Conservation (phyloP, 2,888 invertebrate genomes). For the Cyclophora albipunctata region DNA sequence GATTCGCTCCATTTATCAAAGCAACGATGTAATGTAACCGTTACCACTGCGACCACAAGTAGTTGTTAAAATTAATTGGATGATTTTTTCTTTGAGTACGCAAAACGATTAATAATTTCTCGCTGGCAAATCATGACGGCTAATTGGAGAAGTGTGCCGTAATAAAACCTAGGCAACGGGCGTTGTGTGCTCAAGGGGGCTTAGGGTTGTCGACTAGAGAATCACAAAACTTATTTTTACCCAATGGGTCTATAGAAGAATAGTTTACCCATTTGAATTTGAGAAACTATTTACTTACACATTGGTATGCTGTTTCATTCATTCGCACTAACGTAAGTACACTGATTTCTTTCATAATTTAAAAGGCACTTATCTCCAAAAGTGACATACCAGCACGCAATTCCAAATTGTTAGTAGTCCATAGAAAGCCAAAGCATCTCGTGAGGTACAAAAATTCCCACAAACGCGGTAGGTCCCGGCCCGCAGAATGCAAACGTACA, state of each 20-base stretch:
- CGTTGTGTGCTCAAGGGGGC: no score
- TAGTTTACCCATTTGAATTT: no score
- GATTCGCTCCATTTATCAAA: conserved; percentile 20
- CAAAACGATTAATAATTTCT: conserved; percentile 8
- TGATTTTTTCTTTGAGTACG: conserved; percentile 16
- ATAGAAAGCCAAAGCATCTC: conserved; percentile 33
- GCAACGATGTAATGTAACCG: conserved; percentile 20
- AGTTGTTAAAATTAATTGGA: conserved; percentile 21
- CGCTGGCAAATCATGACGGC: conserved; percentile 6
- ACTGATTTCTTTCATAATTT: no score
- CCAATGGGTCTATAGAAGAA: no score
- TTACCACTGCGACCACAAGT: conserved; percentile 19
- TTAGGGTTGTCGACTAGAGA: neutral
- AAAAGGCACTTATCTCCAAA: conserved; percentile 38
- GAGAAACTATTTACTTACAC: no score
- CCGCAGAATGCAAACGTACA: conserved; percentile 10
- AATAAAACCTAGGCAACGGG: no score
- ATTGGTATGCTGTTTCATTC: no score
- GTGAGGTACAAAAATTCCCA: conserved; percentile 30
- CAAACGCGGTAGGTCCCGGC: conserved; percentile 31
- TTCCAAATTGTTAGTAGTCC: conserved; percentile 36
- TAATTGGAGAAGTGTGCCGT: conserved; percentile 1
- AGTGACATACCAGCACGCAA: conserved; percentile 64
- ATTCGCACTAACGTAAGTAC: no score
- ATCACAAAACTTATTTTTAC: no score